Base-by-base conservation (phyloP, 2,888 invertebrate species). In the Netelia virgata region DNA sequence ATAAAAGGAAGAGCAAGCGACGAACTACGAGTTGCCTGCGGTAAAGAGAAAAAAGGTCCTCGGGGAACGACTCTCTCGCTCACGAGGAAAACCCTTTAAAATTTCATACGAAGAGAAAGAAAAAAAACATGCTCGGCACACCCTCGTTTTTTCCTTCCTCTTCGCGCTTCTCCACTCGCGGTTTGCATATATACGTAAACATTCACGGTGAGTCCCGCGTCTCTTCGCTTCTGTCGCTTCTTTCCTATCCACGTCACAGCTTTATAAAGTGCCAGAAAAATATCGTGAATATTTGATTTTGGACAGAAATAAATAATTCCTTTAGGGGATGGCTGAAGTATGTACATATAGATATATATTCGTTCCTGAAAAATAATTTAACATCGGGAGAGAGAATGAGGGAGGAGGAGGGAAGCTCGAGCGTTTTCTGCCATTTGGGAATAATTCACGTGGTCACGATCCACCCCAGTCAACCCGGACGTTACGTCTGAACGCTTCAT, bases 401-500 rank as follows among this genome's bases (percentile, higher is more conserved):
- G 3, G 64, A 43, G 73, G 66, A 74, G 86, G 85, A 85, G 70
- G 43, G 36, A 59, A 43, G 41, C 57, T 57, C 70, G 59, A 76
- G 64, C 75, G 73, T 66, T 84, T 87, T 74, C 36, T 76, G 57
- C 76, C 79, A 11, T 72, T 66, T 66, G 86, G 84, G 77, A 85
- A 85, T 85, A 82, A 82, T 85, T 85, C 78, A 85, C 82, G 79
- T 75, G 84, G 84, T 79, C 84, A 85, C 75, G 78, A 66, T 47
- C 75, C 41, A 43, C 79, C 47, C 47, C 77, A 77, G 70, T 82
- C 69, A 72, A 73, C 77, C 82, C 82, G 75, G 75, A 79, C 84
- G 87, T 87, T 85, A 82, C 86, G 77, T 82, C 81, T 88, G 87
- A 86, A 87, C 83, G 90, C 85, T 87, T 86, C 89, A 88, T 89